Evolutionary conservation across 2,113 vertebrate genomes (phyloP).

Genomic region (Piaya cayana): DNA sequence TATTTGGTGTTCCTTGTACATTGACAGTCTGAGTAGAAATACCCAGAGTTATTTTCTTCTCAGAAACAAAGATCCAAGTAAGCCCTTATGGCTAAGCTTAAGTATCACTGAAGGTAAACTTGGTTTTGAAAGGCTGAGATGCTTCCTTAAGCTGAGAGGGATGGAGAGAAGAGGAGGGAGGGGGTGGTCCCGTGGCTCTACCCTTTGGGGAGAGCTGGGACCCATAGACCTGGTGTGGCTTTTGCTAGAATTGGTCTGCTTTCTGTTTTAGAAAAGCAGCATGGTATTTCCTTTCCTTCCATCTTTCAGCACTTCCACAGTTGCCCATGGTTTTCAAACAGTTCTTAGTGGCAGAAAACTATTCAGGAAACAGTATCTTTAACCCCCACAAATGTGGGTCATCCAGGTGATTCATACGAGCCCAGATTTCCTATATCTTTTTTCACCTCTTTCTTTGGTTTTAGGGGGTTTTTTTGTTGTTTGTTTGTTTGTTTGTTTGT

Average conservation of each 20-base stretch:
- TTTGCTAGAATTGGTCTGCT: background rate
- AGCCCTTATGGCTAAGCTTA: background rate
- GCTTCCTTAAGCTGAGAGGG: background rate
- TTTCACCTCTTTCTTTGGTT: background rate
- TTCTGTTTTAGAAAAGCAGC: background rate
- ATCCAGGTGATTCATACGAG: background rate
- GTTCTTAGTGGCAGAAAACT: background rate
- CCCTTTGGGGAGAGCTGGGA: background rate
- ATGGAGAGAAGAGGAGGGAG: background rate
- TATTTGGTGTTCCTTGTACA: background rate
- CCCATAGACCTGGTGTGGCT: rapidly evolving
- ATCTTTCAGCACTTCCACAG: background rate
- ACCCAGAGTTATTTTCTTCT: background rate
- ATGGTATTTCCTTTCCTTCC: background rate
- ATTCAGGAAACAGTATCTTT: background rate
- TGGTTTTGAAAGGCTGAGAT: background rate
- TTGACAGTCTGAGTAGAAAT: background rate
- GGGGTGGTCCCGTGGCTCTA: rapidly evolving
- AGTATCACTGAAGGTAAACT: background rate
- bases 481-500: too few relatives aligned
- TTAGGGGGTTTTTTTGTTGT: too few relatives aligned
- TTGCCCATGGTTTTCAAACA: background rate
- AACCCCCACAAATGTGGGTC: background rate
- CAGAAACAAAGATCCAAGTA: background rate
- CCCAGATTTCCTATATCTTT: background rate